Evolutionary conservation across 2,113 vertebrate species (phyloP), one percentile per base, ranked within the genome.

Genomic region (Pseudonaja textilis): DNA sequence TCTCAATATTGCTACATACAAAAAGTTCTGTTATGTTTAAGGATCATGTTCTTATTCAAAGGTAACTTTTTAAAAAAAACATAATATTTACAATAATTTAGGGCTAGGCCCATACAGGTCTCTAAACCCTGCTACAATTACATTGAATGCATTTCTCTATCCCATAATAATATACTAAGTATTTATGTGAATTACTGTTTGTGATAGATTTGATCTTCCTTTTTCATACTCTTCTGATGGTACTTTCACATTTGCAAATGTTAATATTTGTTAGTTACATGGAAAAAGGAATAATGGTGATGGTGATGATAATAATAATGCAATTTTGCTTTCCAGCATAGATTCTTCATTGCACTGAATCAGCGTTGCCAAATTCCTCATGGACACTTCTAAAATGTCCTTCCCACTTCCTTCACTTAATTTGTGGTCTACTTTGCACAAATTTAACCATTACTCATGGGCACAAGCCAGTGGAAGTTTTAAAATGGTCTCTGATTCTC

Each of bases 221-320:
- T 91, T 14, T 25, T 11, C 47, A 29, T 29, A 47, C 2, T 54
- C 94, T 95, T 94, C 97, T 95, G 94, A 97, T 96, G 96, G 95
- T 96, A 95, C 96, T 95, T 97, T 97, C 96, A 96, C 96, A 97
- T 97, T 97, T 97, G 96, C 95, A 96, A 95, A 97, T 93, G 95
- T 91, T 91, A 97, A 95, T 96, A 97, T 97, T 97, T 97, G 93
- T 97, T 97, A 97, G 96, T 96, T 96, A 97, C 93, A 97, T 93
- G 95, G 96, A 96, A 96, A 97, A 97, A 97, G 25, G 64, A 34
- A 56, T 34, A 95, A 93, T 96, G 34, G 11, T 22, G 11, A 89
- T 29, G 11, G 96, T 98, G 97, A 96, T 97, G 97, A 97, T 97
- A 97, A 97, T 97, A 34, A 39, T 97, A 97, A 97, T 97, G 96